Evolutionary conservation across 2,797 vertebrate genomes (phyloP), one percentile per base, ranked within the genome.

Genomic region (Hypotaenidia okinawae): DNA sequence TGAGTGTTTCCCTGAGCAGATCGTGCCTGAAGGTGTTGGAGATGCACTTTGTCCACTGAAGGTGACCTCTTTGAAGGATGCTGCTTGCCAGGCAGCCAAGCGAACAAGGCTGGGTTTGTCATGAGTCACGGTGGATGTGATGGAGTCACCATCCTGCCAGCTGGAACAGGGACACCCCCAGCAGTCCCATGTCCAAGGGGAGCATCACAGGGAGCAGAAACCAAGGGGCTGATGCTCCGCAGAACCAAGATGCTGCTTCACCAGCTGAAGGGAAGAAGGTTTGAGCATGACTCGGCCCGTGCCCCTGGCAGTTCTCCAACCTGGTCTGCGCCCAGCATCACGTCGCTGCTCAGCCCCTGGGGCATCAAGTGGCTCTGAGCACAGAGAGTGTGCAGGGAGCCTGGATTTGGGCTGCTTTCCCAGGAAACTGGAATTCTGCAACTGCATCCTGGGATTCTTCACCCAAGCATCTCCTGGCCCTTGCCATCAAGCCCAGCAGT

Each of bases 121-220:
- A 22, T 0, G 0, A 67, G 51, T 69, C 66, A 17, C 6, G 19
- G 23, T 72, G 58, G 11, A 33, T 11, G 0, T 86, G 27, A 59
- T 14, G 47, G 27, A 10, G 24, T 58, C 32, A 16, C 57, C 69
- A 17, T 30, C 55, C 84, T 62, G 13, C 22, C 69, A 70, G 28
- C 28, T 2, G 1, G 62, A n/a, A 72, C n/a, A n/a, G 39, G 32
- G 19, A 28, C 37, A 47, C 10, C 64, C 39, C 35, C 0, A 0
- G 13, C 0, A 0, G 13, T 30, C 28, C 2, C 2, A 22, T 35
- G 11, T 33, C n/a, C 3, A 0, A 16, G 43, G 21, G 10, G 16
- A 86, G 19, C 74, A 32, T 21, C 21, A 5, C 12, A 4, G 41
- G 49, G 62, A 84, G 57, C 28, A 62, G 52, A 61, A 76, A 7